These are phyloP conservation scores for Pycnomerus fuliginosus DNA, from an alignment of 2,888 invertebrate species.

Conservation along the genomic window DNA sequence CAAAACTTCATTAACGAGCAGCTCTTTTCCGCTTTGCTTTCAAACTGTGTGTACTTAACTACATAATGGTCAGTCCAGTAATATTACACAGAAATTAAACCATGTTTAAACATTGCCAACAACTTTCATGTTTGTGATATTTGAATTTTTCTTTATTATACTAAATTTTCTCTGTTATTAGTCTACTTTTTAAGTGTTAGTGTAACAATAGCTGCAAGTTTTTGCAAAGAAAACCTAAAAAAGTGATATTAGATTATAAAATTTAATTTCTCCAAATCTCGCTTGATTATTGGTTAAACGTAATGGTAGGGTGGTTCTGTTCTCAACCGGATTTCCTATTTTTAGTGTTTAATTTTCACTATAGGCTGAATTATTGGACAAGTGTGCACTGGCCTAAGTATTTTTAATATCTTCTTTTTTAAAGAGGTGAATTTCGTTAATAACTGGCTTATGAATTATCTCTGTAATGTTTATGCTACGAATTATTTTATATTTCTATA, in stretches of 20 bases:
- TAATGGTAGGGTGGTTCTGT: too few species aligned
- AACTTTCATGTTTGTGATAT: constrained; percentile 35
- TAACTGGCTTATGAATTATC: constrained; percentile 18
- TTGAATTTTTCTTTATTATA: constrained; percentile 17
- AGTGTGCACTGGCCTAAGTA: too few species aligned
- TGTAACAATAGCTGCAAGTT: constrained; percentile 8
- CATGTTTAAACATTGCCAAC: constrained; percentile 31
- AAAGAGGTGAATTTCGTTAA: too few species aligned
- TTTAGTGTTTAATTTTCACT: too few species aligned
- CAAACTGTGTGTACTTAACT: constrained; percentile 23
- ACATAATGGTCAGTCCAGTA: too few species aligned
- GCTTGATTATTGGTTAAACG: too few species aligned
- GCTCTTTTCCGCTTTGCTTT: constrained; percentile 22
- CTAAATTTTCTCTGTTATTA: constrained; percentile 1
- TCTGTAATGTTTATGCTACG: constrained; percentile 21
- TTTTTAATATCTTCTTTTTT: too few species aligned
- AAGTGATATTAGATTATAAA: constrained; percentile 28
- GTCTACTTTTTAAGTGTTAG: constrained; percentile 5
- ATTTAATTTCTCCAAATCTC: constrained; percentile 12
- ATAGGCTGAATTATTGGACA: too few species aligned
- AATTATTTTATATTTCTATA: constrained; percentile 23
- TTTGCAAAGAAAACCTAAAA: constrained; percentile 19
- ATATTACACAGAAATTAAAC: too few species aligned
- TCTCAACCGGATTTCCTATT: too few species aligned
- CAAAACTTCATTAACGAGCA: too few species aligned